Base-by-base conservation (phyloP, 2,797 vertebrate genomes). In the Mus minutoides region DNA sequence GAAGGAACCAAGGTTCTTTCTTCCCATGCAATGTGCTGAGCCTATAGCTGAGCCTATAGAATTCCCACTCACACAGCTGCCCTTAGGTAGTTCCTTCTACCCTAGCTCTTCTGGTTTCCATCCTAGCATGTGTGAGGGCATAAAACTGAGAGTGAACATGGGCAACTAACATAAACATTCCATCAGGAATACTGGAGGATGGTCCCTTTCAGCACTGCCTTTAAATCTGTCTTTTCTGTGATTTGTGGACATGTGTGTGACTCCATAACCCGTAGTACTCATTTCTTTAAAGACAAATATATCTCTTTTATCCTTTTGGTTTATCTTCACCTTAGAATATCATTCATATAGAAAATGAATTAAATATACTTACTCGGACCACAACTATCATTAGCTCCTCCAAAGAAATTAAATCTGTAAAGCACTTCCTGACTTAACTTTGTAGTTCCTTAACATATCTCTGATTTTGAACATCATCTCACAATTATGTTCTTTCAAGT, bases 401-500 rank as follows among this genome's bases (percentile, higher is more conserved):
- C 22, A 84, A 84, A 77, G 40, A 73, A 83, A 76, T 76, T 22
- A 69, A 49, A 29, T 93, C 43, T 76, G 13, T 43, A 75, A 90
- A 84, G 2, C 82, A 92, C 49, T 56, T 46, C 13, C 13, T 16
- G 24, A 78, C 62, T 86, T 90, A 91, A 90, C 93, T 94, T 78
- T 78, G 69, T 52, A 80, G 37, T 71, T 92, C n/a, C 11, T 93
- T 54, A 90, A 8, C 29, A 37, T 60, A 75, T 67, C 40, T 91
- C 91, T 89, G 64, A 24, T 73, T 95, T 94, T 93, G 56, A 97
- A 91, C 49, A 91, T 78, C 17, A 10, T 78, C 40, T 88, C 31
- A 34, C 26, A 82, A 95, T 80, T 87, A n/a, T 52, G 19, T 46
- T 93, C 75, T 89, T 92, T 90, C 31, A 94, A 93, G 43, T 96